Evolutionary conservation across 2,113 vertebrate genomes (phyloP).

Genomic region (Conger conger): DNA sequence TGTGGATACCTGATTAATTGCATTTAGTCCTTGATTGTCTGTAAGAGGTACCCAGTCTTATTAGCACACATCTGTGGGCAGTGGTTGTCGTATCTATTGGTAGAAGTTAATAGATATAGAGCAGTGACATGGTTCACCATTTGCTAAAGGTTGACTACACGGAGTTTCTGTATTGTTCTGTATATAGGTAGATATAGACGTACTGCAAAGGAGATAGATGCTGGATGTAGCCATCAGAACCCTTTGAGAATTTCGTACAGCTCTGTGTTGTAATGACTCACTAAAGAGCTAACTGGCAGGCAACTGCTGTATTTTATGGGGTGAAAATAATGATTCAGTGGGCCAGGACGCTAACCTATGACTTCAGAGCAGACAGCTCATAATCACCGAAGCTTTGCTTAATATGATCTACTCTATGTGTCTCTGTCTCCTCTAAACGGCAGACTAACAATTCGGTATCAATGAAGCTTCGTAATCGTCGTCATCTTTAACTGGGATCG

Average conservation of each 20-base stretch:
- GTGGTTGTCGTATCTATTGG: not conserved
- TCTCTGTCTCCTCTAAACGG: conserved; percentile 57
- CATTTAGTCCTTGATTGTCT: conserved; percentile 87
- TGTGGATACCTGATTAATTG: conserved; percentile 85
- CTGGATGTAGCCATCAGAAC: not conserved
- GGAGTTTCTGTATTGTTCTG: not conserved
- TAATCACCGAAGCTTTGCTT: not conserved
- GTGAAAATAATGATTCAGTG: not conserved
- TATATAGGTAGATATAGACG: not conserved
- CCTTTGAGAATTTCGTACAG: not conserved
- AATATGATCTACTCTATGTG: not conserved
- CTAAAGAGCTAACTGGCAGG: not conserved
- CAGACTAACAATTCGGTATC: conserved; percentile 61
- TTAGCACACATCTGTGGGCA: conserved; percentile 75
- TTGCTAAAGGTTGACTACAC: not conserved
- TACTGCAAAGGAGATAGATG: too few relatives aligned
- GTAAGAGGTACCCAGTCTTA: conserved; percentile 81
- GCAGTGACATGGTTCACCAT: not conserved
- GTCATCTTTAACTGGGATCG: conserved; percentile 62
- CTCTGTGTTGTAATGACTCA: not conserved
- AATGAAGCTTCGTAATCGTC: conserved; percentile 47
- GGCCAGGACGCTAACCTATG: not conserved
- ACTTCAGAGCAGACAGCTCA: not conserved
- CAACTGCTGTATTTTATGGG: not conserved
- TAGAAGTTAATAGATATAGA: not conserved